Evolutionary conservation across 2,113 vertebrate genomes (phyloP).

Genomic region (Lates calcarifer): DNA sequence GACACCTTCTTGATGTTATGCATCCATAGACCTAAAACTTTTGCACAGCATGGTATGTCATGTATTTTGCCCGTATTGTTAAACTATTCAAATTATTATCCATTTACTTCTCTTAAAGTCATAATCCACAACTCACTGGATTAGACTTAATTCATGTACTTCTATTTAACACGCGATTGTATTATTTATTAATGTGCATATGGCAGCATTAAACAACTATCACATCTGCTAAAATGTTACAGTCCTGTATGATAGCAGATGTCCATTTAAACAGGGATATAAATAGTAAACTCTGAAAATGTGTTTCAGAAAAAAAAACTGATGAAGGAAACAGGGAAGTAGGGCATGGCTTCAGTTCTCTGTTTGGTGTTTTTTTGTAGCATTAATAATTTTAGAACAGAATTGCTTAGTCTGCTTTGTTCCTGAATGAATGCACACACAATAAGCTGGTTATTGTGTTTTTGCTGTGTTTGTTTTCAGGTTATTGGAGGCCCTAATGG

Average conservation of each 20-base stretch:
- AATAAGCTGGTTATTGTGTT: not conserved
- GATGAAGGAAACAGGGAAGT: constrained; percentile 9
- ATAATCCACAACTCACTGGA: not conserved
- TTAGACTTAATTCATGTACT: not conserved
- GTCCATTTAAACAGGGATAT: not conserved
- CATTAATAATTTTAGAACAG: constrained; percentile 17
- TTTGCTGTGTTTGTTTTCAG: not conserved
- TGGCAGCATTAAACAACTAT: not conserved
- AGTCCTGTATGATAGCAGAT: not conserved
- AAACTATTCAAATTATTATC: not conserved
- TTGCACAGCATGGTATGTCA: not conserved
- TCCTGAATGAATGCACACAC: not conserved
- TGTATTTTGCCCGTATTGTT: not conserved
- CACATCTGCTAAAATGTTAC: not conserved
- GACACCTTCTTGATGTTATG: too few relatives aligned
- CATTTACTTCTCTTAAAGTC: not conserved
- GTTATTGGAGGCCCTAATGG: not conserved
- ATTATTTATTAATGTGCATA: not conserved
- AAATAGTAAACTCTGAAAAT: not conserved
- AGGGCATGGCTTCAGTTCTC: not conserved
- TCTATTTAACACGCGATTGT: not conserved
- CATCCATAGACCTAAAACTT: too few relatives aligned
- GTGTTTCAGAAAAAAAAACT: not conserved
- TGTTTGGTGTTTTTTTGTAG: not conserved
- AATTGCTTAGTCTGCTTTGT: not conserved